phyloP scores from a whole-genome alignment of 2,888 invertebrate species.

The Andrena bicolor region DNA sequence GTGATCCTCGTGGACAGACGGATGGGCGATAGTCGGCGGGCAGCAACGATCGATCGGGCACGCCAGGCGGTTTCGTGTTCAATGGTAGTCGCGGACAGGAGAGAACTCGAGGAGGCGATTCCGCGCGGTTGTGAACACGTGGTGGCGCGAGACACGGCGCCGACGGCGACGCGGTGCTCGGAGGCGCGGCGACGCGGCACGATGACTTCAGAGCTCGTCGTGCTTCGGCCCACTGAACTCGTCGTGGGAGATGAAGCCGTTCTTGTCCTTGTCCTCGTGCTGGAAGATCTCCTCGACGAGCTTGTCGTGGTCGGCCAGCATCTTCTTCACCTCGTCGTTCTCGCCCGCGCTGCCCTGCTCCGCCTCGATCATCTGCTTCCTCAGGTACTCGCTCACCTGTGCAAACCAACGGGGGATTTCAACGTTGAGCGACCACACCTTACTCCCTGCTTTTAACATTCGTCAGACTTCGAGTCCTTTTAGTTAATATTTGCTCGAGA shows the following conservation, averaged over 20 bases:
- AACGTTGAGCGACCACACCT: not conserved
- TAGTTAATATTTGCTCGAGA: no score
- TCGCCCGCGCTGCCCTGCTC: conserved; percentile 87
- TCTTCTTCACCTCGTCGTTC: conserved; percentile 92
- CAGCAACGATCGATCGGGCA: conserved; percentile 10
- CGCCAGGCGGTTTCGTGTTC: conserved; percentile 11
- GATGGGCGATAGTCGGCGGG: conserved; percentile 8
- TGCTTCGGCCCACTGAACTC: conserved; percentile 99
- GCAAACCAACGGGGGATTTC: conserved; percentile 63
- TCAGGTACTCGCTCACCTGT: conserved; percentile 96
- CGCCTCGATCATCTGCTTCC: conserved; percentile 95
- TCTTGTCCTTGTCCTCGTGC: conserved; percentile 98
- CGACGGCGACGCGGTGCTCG: conserved; percentile 63
- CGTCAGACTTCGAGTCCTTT: no score
- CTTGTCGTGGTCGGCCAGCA: conserved; percentile 95
- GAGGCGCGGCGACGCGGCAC: conserved; percentile 61
- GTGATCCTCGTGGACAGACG: not conserved
- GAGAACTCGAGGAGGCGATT: conserved; percentile 56
- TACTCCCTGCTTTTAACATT: no score
- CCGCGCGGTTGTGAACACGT: conserved; percentile 70
- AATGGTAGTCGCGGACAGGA: conserved; percentile 37
- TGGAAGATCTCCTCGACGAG: conserved; percentile 98
- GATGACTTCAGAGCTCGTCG: conserved; percentile 93
- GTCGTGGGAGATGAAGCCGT: conserved; percentile 97
- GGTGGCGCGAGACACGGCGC: conserved; percentile 64